Conservation (phyloP, 1,140 invertebrate species). For the Drosophila dunni region DNA sequence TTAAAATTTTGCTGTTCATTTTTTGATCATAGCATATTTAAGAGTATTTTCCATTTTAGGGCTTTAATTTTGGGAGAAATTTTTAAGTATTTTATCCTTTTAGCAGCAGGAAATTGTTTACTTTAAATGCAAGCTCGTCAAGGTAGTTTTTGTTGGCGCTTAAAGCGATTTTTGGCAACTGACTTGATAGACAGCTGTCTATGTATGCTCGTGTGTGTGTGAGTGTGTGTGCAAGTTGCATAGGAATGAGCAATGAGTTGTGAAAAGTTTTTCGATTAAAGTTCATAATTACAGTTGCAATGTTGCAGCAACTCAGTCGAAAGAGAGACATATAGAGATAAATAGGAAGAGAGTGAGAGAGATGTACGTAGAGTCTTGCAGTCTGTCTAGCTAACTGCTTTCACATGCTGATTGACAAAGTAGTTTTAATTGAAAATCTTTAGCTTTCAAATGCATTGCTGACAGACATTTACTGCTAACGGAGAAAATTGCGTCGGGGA, state of each 20-base stretch:
- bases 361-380: background rate
- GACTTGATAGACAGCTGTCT: slow-evolving; percentile 66
- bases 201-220: background rate
- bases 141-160: background rate
- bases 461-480: slow-evolving; percentile 27
- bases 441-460: slow-evolving; percentile 53
- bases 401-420: slow-evolving; percentile 73
- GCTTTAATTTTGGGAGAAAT: slow-evolving; percentile 4
- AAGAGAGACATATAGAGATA: slow-evolving; percentile 5
- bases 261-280: slow-evolving; percentile 80
- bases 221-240: slow-evolving; percentile 7
- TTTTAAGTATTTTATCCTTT: slow-evolving; percentile 1
- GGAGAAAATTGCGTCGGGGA: background rate
- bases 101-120: slow-evolving; percentile 11
- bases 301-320: slow-evolving; percentile 31
- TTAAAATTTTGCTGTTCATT: slow-evolving; percentile 2
- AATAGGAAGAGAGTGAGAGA: background rate
- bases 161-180: slow-evolving; percentile 44
- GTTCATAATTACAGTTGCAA: slow-evolving; percentile 82
- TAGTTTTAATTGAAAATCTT: slow-evolving; percentile 82
- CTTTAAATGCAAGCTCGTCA: slow-evolving; percentile 10
- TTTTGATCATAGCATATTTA: background rate
- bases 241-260: slow-evolving; percentile 74
- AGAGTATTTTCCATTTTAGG: slow-evolving; percentile 1
- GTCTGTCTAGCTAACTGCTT: slow-evolving; percentile 38